Conservation (phyloP, 1,140 invertebrate genomes). For the Thereuonema tuberculata region DNA sequence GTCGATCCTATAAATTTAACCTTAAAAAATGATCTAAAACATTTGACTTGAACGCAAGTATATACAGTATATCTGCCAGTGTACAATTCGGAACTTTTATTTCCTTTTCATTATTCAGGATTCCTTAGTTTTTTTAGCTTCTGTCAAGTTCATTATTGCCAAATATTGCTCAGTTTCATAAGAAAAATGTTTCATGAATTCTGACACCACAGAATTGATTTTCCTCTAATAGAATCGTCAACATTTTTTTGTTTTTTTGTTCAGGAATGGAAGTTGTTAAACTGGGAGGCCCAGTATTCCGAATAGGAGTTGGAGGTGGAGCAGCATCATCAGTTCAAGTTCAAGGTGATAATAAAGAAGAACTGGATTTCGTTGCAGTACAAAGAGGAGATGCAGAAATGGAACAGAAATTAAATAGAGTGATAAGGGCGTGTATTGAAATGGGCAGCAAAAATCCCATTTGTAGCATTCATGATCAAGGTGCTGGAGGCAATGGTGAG, state of each 20-base stretch:
- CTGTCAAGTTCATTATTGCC: too few species aligned
- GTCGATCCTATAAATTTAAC: too few species aligned
- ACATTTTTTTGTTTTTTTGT: slow-evolving; percentile 4
- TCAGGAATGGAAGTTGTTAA: slow-evolving; percentile 75
- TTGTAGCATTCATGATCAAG: slow-evolving; percentile 87
- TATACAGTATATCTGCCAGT: too few species aligned
- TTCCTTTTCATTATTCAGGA: too few species aligned
- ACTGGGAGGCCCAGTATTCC: slow-evolving; percentile 88
- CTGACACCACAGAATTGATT: too few species aligned
- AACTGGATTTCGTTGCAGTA: slow-evolving; percentile 89
- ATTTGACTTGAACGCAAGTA: too few species aligned
- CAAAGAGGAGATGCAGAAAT: slow-evolving; percentile 97
- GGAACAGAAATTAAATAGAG: slow-evolving; percentile 91
- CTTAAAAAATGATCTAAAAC: too few species aligned
- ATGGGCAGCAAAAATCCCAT: slow-evolving; percentile 70
- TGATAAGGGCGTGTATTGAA: slow-evolving; percentile 84
- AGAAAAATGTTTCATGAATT: too few species aligned
- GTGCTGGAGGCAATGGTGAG: slow-evolving; percentile 88
- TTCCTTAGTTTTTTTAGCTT: too few species aligned
- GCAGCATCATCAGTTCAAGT: slow-evolving; percentile 90
- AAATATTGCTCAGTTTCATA: too few species aligned
- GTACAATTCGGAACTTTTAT: too few species aligned
- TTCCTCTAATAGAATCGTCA: too few species aligned
- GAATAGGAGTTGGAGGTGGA: slow-evolving; percentile 94
- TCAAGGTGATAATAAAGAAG: slow-evolving; percentile 66